Evolutionary conservation across 2,797 vertebrate genomes (phyloP).

Genomic region (Coranthus polyacanthus): DNA sequence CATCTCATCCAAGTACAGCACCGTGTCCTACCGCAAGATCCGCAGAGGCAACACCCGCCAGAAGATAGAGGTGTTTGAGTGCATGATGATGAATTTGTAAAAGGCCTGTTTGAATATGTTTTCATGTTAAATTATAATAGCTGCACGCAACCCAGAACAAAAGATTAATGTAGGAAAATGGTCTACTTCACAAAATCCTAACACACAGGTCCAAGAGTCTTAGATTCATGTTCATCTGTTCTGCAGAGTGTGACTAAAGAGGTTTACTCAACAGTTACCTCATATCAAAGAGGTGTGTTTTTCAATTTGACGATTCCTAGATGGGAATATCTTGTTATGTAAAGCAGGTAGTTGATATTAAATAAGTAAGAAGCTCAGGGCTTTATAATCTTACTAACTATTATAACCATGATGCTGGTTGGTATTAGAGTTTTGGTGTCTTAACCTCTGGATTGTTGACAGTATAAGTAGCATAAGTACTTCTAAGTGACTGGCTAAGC

Average conservation of each 20-base stretch:
- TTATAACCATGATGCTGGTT: constrained; percentile 35
- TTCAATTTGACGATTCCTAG: constrained; percentile 8
- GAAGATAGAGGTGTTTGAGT: constrained; percentile 94
- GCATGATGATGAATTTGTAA: constrained; percentile 86
- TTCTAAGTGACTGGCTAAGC: not conserved
- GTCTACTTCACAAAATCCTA: too few species aligned
- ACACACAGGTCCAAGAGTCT: too few species aligned
- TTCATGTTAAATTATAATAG: too few species aligned
- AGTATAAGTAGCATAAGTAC: constrained; percentile 8
- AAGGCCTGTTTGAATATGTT: not conserved
- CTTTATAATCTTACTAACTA: constrained; percentile 39
- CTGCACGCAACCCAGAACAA: too few species aligned
- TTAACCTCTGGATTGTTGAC: constrained; percentile 13
- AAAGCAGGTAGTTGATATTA: constrained; percentile 44
- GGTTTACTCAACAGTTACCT: not conserved
- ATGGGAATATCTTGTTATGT: constrained; percentile 28
- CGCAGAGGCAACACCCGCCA: constrained; percentile 94
- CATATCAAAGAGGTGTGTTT: not conserved
- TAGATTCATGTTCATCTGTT: not conserved
- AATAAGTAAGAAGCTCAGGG: constrained; percentile 42
- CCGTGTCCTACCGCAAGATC: constrained; percentile 95
- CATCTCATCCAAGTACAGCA: constrained; percentile 90
- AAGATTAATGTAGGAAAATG: too few species aligned
- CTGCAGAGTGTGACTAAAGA: not conserved
- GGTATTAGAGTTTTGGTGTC: constrained; percentile 19